phyloP scores from a whole-genome alignment of 2,113 vertebrate genomes.

The Notothenia coriiceps region DNA sequence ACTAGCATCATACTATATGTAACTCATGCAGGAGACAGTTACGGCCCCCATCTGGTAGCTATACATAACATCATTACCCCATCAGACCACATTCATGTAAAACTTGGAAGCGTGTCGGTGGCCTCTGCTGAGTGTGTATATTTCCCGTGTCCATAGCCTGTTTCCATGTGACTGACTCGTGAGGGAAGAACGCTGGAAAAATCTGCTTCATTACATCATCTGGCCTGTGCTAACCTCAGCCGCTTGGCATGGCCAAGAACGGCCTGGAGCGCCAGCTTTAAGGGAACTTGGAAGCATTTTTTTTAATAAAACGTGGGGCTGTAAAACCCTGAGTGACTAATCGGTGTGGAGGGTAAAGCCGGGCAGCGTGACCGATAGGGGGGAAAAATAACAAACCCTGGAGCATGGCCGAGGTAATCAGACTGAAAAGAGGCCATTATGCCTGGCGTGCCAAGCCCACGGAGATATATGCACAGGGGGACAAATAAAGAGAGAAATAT shows the following conservation, averaged over 20 bases:
- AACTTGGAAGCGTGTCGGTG: conserved; percentile 21
- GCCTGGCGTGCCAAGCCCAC: conserved; percentile 25
- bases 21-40: conserved; percentile 26
- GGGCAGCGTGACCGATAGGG: conserved; percentile 37
- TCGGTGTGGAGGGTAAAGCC: conserved; percentile 47
- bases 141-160: conserved; percentile 21
- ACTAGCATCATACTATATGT: background rate
- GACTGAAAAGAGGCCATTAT: conserved; percentile 52
- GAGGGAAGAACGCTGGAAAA: conserved; percentile 35
- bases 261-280: conserved; percentile 28
- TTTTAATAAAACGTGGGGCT: conserved; percentile 69
- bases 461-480: conserved; percentile 32
- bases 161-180: conserved; percentile 45
- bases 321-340: conserved; percentile 71
- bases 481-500: conserved; percentile 18
- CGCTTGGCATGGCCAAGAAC: conserved; percentile 34
- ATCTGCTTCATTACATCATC: conserved; percentile 63
- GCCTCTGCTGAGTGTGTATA: conserved; percentile 10
- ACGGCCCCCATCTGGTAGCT: conserved; percentile 24
- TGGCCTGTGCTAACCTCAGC: conserved; percentile 63
- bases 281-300: conserved; percentile 63
- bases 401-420: conserved; percentile 53
- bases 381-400: conserved; percentile 35
- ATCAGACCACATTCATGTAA: conserved; percentile 21
- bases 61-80: conserved; percentile 30